Evolutionary conservation across 2,797 vertebrate genomes (phyloP).

Genomic region (Leptatherina wallacei): DNA sequence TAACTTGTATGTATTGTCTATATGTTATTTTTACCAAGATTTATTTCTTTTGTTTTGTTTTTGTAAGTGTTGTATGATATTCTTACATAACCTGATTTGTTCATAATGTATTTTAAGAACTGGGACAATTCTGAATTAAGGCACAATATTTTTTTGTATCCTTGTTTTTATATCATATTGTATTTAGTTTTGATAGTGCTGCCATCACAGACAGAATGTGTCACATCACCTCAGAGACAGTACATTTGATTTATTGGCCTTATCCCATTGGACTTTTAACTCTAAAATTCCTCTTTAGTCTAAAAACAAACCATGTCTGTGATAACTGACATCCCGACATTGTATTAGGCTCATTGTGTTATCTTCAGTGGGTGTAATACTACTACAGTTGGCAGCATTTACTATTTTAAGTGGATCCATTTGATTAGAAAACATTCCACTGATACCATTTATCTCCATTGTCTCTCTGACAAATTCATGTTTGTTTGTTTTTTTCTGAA

Average conservation of each 20-base stretch:
- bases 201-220: constrained; percentile 22
- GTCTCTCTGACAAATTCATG: constrained; percentile 44
- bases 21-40: constrained; percentile 45
- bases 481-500: constrained; percentile 61
- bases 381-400: no score
- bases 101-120: constrained; percentile 56
- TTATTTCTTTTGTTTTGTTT: constrained; percentile 30
- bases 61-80: constrained; percentile 63
- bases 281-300: constrained; percentile 34
- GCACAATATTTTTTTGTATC: constrained; percentile 42
- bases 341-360: constrained; percentile 51
- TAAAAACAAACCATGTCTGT: constrained; percentile 46
- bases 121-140: constrained; percentile 61
- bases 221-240: constrained; percentile 18
- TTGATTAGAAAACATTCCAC: constrained; percentile 38
- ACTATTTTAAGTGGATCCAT: constrained; percentile 45
- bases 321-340: constrained; percentile 65
- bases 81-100: constrained; percentile 47
- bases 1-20: constrained; percentile 71
- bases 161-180: constrained; percentile 22
- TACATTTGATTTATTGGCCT: constrained; percentile 31
- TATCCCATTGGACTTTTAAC: constrained; percentile 32
- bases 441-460: constrained; percentile 45
- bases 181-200: constrained; percentile 25
- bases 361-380: constrained; percentile 43